A percentile compares a stretch with the other conserved stretches of the same genome.
phyloP scores from a whole-genome alignment of 1,140 invertebrate genomes.

The Ips typographus region DNA sequence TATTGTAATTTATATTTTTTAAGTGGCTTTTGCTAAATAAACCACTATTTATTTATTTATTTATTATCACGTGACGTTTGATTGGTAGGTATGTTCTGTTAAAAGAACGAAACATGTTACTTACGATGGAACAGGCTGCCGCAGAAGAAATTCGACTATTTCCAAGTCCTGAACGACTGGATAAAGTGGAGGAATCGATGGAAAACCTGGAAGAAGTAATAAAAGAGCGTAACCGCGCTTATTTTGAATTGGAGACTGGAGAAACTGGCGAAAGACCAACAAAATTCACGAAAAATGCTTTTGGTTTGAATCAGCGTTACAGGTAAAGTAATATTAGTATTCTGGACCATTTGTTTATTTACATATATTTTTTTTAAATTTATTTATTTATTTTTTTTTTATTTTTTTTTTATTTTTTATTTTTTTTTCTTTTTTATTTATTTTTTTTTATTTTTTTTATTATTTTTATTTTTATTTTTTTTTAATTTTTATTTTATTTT shows the following conservation, averaged over 20 bases:
- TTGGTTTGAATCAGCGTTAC: slow-evolving; percentile 62
- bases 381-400: slow-evolving; percentile 1
- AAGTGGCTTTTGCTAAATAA: no score
- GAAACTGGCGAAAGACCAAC: slow-evolving; percentile 74
- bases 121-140: slow-evolving; percentile 92
- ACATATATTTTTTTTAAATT: slow-evolving; percentile 6
- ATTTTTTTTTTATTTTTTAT: no score
- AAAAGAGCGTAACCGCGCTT: slow-evolving; percentile 89
- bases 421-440: no score
- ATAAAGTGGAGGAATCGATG: slow-evolving; percentile 97
- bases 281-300: slow-evolving; percentile 57
- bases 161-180: slow-evolving; percentile 92
- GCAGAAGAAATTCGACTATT: slow-evolving; percentile 71
- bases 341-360: no score
- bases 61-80: slow-evolving; percentile 4
- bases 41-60: not conserved
- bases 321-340: slow-evolving; percentile 40
- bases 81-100: slow-evolving; percentile 79
- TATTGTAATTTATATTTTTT: no score
- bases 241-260: slow-evolving; percentile 88
- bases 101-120: slow-evolving; percentile 96
- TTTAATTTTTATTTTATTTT: no score
- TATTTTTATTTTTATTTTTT: no score
- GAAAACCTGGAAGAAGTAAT: slow-evolving; percentile 90
- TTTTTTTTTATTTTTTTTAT: no score